Percentiles rank a stretch among this genome's conserved stretches.
phyloP scores from a whole-genome alignment of 1,140 invertebrate genomes.

The Cyclargus thomasi region DNA sequence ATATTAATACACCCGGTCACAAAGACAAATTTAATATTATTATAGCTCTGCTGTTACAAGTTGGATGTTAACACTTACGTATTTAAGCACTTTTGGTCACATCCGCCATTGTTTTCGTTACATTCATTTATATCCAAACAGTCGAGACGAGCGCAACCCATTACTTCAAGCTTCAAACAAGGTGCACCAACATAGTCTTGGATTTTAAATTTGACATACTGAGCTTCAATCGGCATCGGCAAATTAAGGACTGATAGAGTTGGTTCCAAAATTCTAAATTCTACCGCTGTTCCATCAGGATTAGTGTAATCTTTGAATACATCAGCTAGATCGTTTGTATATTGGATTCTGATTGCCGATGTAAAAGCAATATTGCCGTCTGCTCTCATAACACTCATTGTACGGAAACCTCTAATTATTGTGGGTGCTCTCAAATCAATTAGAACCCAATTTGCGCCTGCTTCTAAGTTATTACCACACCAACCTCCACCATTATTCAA shows the following conservation, averaged over 20 bases:
- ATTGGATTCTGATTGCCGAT: slow-evolving; percentile 89
- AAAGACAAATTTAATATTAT: too few relatives aligned
- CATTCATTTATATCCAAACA: slow-evolving; percentile 97
- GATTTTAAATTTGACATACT: slow-evolving; percentile 91
- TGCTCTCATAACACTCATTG: slow-evolving; percentile 87
- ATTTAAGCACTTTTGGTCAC: slow-evolving; percentile 95
- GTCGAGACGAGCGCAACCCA: slow-evolving; percentile 93
- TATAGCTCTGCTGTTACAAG: neutral
- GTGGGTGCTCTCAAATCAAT: slow-evolving; percentile 93
- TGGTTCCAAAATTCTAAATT: slow-evolving; percentile 91
- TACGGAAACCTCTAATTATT: slow-evolving; percentile 91
- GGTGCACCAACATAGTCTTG: slow-evolving; percentile 92
- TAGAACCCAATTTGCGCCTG: slow-evolving; percentile 90
- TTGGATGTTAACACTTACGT: slow-evolving; percentile 62
- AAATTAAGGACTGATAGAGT: slow-evolving; percentile 92
- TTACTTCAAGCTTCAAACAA: slow-evolving; percentile 93
- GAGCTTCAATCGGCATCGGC: slow-evolving; percentile 92
- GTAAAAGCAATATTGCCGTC: slow-evolving; percentile 90
- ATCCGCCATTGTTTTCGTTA: slow-evolving; percentile 90
- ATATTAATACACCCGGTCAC: too few relatives aligned
- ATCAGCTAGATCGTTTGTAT: slow-evolving; percentile 92
- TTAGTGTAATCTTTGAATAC: slow-evolving; percentile 93
- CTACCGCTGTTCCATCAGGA: slow-evolving; percentile 92
- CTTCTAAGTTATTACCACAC: slow-evolving; percentile 90
- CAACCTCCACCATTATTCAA: slow-evolving; percentile 89